These are phyloP conservation scores for Vanessa tameamea DNA, from an alignment of 1,140 invertebrate species.

Conservation along the genomic window DNA sequence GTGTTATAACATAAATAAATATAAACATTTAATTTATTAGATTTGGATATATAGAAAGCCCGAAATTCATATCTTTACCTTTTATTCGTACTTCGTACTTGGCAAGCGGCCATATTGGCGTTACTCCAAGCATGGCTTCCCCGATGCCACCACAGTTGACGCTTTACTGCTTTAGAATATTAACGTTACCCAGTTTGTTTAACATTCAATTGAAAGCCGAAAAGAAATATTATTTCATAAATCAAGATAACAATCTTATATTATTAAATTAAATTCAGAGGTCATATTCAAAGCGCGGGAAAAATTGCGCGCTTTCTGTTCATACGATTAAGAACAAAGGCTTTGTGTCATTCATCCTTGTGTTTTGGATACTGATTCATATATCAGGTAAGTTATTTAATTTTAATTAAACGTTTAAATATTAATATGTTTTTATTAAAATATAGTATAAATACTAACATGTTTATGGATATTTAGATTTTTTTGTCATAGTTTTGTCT, in stretches of 20 bases:
- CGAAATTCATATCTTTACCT: slow-evolving; percentile 43
- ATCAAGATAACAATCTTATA: background rate
- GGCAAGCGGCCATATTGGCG: slow-evolving; percentile 66
- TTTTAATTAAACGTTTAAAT: background rate
- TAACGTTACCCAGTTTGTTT: background rate
- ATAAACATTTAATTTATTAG: no score
- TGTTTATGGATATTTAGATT: no score
- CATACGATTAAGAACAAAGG: slow-evolving; percentile 9
- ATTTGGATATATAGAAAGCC: background rate
- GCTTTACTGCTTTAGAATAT: slow-evolving; percentile 34
- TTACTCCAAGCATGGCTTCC: slow-evolving; percentile 47
- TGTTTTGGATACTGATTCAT: slow-evolving; percentile 35
- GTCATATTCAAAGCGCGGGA: slow-evolving; percentile 25
- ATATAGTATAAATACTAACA: no score
- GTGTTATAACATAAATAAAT: no score
- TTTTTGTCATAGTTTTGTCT: no score
- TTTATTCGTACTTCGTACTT: slow-evolving; percentile 66
- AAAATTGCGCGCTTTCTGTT: slow-evolving; percentile 29
- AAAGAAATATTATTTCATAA: background rate
- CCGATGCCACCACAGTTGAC: slow-evolving; percentile 54
- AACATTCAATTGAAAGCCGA: background rate
- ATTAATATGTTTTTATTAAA: background rate
- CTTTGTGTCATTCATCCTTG: slow-evolving; percentile 40
- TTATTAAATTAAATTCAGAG: slow-evolving; percentile 2
- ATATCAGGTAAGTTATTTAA: slow-evolving; percentile 40